Evolutionary conservation across 2,113 vertebrate genomes (phyloP), one percentile per base, ranked within the genome.

Genomic region (Rhynchopsitta pachyrhyncha): DNA sequence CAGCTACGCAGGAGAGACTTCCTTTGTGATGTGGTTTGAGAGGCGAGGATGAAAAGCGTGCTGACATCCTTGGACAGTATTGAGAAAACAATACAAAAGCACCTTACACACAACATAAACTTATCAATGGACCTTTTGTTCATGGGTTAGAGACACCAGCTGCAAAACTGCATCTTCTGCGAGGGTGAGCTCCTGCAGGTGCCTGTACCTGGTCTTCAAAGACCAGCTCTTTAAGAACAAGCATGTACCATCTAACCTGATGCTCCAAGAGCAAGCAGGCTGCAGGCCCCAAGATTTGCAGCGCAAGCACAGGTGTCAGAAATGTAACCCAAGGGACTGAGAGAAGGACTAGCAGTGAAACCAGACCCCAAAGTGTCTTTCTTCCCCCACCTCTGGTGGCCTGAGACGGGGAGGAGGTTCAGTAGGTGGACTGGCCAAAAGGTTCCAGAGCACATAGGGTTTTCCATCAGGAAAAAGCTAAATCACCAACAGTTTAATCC

Each of bases 1-100:
- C 62, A 23, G 24, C 31, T 57, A 53, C 2, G 1, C 29, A 31
- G 39, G 17, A 49, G 25, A 67, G 63, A 9, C 5, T 17, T 2
- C 55, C 28, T 42, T 25, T 17, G 49, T 7, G 29, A 89, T 28
- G 27, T 14, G 53, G 13, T 82, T 57, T 17, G 77, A 41, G 71
- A 17, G 3, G 13, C 0, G 1, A 71, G 27, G 39, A 27, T 10
- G 64, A 22, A 18, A 70, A 85, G 3, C 0, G 3, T 4, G 11
- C 23, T 82, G 31, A 13, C 29, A 9, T 41, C 84, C 81, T 46
- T 8, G 22, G 78, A 3, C 4, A 11, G 25, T 7, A 2, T 29
- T 47, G 17, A 9, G 11, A 41, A 44, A 79, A 14, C 50, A 46
- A 60, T 2, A 49, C 76, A 55, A 47, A 66, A 90, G n/a, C 53